Percentiles rank a stretch among this genome's conserved stretches.
Evolutionary conservation across 2,113 vertebrate species (phyloP).

Genomic region (Catharus fuscescens): DNA sequence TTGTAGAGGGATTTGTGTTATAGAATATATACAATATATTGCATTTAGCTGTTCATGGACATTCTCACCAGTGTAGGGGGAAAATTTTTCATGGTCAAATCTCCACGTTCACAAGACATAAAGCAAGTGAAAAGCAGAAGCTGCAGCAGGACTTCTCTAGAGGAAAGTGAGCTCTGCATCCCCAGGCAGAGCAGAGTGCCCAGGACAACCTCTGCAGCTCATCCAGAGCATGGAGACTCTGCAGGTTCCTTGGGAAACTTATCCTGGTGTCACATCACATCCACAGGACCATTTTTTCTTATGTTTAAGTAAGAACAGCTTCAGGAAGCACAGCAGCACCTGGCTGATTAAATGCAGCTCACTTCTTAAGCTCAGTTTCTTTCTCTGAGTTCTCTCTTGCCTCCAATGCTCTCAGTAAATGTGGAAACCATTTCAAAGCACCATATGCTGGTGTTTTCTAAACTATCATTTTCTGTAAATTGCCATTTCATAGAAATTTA

Average conservation of each 20-base stretch:
- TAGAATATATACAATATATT: background rate
- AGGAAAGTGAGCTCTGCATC: background rate
- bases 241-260: background rate
- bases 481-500: background rate
- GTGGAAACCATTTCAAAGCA: slow-evolving; percentile 1
- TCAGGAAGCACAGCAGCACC: background rate
- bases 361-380: background rate
- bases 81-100: background rate
- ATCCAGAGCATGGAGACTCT: background rate
- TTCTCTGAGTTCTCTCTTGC: background rate
- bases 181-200: accelerated
- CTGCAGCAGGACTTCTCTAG: background rate
- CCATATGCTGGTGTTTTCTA: background rate
- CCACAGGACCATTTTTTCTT: background rate
- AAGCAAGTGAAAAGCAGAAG: background rate
- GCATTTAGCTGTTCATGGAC: background rate
- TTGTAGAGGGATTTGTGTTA: background rate
- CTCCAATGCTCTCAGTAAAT: background rate
- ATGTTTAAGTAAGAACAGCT: background rate
- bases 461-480: background rate
- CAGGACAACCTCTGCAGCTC: accelerated
- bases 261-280: background rate
- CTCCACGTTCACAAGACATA: background rate
- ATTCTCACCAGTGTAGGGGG: background rate
- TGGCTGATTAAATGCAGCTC: background rate